These are phyloP conservation scores for Tachuris rubrigastra DNA, from an alignment of 2,113 vertebrate genomes.

Conservation along the genomic window DNA sequence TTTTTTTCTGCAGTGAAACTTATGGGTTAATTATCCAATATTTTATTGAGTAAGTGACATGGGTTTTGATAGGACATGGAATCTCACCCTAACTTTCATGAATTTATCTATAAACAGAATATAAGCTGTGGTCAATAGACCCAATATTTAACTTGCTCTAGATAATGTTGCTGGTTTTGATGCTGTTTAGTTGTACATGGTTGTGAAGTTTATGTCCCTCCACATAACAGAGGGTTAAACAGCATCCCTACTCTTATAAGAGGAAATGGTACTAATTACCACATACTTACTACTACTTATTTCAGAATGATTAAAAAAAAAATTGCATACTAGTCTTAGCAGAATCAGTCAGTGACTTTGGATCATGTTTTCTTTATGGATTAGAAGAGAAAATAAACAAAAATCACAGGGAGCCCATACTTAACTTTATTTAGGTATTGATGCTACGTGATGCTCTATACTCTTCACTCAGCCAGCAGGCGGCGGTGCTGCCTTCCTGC, in stretches of 20 bases:
- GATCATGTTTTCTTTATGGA: neutral
- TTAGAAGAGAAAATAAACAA: neutral
- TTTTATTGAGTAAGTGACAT: neutral
- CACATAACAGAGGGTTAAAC: neutral
- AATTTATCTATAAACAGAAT: neutral
- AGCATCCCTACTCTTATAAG: neutral
- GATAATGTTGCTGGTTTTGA: neutral
- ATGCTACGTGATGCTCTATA: neutral
- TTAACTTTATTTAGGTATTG: neutral
- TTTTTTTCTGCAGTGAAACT: neutral
- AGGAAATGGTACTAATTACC: neutral
- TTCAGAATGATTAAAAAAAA: neutral
- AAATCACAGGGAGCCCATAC: neutral
- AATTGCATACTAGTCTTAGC: neutral
- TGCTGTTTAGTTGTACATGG: neutral
- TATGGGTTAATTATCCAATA: neutral
- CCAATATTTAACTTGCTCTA: neutral
- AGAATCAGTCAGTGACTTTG: neutral
- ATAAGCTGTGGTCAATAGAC: neutral
- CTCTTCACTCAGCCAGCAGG: neutral
- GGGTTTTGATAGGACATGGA: rapidly evolving
- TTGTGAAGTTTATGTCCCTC: neutral
- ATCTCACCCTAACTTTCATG: neutral
- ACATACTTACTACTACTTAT: neutral
- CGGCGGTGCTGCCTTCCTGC: neutral